Conservation (phyloP, 2,797 vertebrate species). For the Phrynocephalus vlangalii region DNA sequence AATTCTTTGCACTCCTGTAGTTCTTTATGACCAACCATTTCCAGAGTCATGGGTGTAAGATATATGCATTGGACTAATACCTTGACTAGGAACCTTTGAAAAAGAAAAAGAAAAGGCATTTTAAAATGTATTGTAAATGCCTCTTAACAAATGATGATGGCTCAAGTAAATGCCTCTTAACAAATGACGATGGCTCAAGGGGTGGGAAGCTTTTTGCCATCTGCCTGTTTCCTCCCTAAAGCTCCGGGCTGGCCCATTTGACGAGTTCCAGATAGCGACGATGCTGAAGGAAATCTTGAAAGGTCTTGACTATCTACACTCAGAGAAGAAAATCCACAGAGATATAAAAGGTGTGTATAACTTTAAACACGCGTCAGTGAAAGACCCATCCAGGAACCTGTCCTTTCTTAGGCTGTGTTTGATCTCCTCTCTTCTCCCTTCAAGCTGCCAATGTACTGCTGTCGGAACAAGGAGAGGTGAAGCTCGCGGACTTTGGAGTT, state of each 20-base stretch:
- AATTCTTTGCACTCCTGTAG: background rate
- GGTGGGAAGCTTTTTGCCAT: background rate
- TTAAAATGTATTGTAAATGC: background rate
- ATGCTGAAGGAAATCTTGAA: slow-evolving; percentile 87
- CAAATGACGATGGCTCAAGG: background rate
- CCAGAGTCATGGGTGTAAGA: background rate
- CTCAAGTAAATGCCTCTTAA: slow-evolving; percentile 1
- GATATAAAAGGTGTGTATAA: slow-evolving; percentile 84
- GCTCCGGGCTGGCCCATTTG: slow-evolving; percentile 84
- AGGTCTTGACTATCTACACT: slow-evolving; percentile 86
- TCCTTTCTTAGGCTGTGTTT: background rate
- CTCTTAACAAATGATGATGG: background rate
- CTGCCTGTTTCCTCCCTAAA: slow-evolving; percentile 58
- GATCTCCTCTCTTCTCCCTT: slow-evolving; percentile 45
- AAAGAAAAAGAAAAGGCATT: background rate
- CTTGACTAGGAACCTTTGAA: background rate
- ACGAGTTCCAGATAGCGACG: slow-evolving; percentile 86
- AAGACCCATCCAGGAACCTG: background rate
- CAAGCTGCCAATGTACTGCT: slow-evolving; percentile 85
- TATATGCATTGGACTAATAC: background rate
- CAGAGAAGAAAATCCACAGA: slow-evolving; percentile 87
- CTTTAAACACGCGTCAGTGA: background rate
- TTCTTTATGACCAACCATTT: background rate
- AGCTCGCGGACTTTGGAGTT: slow-evolving; percentile 85
- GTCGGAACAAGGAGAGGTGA: slow-evolving; percentile 86